Evolutionary conservation across 2,113 vertebrate genomes (phyloP).

Genomic region (Prinia subflava): DNA sequence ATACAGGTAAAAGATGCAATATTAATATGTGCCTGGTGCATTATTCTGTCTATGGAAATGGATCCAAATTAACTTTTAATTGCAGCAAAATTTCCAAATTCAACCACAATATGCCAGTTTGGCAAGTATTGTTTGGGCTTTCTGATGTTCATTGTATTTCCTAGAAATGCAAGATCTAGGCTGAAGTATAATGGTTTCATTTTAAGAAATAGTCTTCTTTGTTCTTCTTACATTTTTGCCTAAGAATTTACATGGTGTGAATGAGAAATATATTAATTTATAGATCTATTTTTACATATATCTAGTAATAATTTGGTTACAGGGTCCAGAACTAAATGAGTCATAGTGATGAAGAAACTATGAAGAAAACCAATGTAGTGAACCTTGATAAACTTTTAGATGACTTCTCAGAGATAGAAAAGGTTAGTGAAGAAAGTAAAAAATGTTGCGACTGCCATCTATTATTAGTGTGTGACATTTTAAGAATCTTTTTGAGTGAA

Average conservation of each 20-base stretch:
- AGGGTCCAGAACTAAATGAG: constrained; percentile 13
- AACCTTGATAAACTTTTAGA: constrained; percentile 81
- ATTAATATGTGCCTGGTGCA: neutral
- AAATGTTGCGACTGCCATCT: neutral
- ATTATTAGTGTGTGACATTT: neutral
- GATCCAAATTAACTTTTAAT: neutral
- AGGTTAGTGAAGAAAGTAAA: constrained; percentile 68
- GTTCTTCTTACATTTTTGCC: neutral
- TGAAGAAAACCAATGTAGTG: constrained; percentile 65
- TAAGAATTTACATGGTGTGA: neutral
- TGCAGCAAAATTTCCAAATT: neutral
- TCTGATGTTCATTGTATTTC: neutral
- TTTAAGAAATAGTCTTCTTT: neutral
- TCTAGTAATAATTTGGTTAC: neutral
- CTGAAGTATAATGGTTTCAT: neutral
- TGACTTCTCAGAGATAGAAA: constrained; percentile 82
- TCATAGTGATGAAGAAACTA: constrained; percentile 21
- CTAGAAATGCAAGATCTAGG: neutral
- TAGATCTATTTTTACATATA: neutral
- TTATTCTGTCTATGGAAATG: neutral
- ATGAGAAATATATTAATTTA: neutral
- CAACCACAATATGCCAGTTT: neutral
- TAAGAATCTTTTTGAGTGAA: neutral
- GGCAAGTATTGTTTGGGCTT: neutral
- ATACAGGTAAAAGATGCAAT: neutral